Evolutionary conservation across 2,113 vertebrate species (phyloP), one percentile per base, ranked within the genome.

Genomic region (Panthera leo): DNA sequence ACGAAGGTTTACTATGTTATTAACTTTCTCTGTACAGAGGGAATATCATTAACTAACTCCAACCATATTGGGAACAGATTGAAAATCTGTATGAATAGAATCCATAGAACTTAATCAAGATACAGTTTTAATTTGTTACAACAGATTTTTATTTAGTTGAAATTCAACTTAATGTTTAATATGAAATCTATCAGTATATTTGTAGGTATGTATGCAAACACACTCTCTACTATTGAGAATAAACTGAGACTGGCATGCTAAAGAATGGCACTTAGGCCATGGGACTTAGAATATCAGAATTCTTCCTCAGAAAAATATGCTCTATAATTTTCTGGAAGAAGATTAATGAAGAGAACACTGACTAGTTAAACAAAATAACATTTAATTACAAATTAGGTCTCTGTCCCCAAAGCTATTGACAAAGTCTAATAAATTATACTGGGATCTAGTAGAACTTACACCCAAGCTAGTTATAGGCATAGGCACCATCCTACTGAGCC

Each of bases 361-460:
- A 87, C 51, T 34, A 95, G 27, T n/a, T 92, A 90, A 51, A 79
- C 3, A 92, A 95, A 92, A 79, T 86, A 71, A 75, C 3, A 73
- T 65, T 82, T 87, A 63, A 80, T 94, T 95, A 78, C 75, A 92
- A 95, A 82, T 82, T 80, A 21, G 9, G 19, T 80, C 48, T 53
- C 48, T 67, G 45, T 5, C 15, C 10, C 70, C 42, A 61, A 78
- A 93, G 1, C 10, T 71, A 70, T 36, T 58, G 27, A 31, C 45
- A 68, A 75, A 95, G 31, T 93, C 36, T 93, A 78, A 3, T 55
- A 53, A 76, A 70, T 78, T 78, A 14, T 61, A 5, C 12, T 85
- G 70, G 36, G 25, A 84, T 63, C 90, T 80, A 85, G 27, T 21
- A 91, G 58, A 91, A 61, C 18, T 79, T 89, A 70, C 12, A 53